These are phyloP conservation scores for Drosophila nigricruria DNA, from an alignment of 2,888 invertebrate genomes.

Conservation along the genomic window DNA sequence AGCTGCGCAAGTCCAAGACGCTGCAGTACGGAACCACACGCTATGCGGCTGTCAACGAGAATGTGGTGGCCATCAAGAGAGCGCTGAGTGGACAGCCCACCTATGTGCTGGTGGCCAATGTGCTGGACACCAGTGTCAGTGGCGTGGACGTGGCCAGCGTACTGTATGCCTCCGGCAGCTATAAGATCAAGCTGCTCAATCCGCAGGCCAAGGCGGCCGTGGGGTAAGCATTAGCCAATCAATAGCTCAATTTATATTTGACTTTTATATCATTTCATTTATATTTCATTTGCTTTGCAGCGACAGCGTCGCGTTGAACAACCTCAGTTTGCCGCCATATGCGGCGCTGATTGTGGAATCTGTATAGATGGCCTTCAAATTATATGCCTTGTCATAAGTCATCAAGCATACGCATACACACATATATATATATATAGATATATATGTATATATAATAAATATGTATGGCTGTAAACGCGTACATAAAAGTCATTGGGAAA, in stretches of 20 bases:
- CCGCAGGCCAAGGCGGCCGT: conserved; percentile 66
- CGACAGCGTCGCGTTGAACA: conserved; percentile 53
- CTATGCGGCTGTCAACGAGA: conserved; percentile 74
- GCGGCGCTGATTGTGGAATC: conserved; percentile 83
- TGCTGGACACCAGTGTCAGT: conserved; percentile 77
- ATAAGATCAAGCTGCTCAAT: conserved; percentile 72
- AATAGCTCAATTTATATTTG: conserved; percentile 10
- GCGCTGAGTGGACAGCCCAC: conserved; percentile 76
- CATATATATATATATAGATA: conserved; percentile 8
- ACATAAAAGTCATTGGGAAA: conserved; percentile 61
- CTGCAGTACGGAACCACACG: conserved; percentile 74
- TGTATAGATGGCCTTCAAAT: conserved; percentile 41
- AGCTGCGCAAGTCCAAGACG: conserved; percentile 81
- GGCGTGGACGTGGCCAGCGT: conserved; percentile 82
- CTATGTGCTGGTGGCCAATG: conserved; percentile 86
- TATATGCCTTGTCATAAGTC: conserved; percentile 52
- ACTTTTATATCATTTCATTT: neutral
- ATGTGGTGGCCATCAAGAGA: conserved; percentile 80
- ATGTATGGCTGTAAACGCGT: neutral
- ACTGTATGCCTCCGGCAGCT: conserved; percentile 58
- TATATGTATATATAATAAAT: conserved; percentile 7
- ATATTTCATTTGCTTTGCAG: conserved; percentile 50
- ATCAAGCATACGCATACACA: conserved; percentile 13
- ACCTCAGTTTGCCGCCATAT: conserved; percentile 71
- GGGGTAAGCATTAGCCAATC: conserved; percentile 69